Conservation (phyloP, 2,113 vertebrate genomes). For the Perccottus glenii region DNA sequence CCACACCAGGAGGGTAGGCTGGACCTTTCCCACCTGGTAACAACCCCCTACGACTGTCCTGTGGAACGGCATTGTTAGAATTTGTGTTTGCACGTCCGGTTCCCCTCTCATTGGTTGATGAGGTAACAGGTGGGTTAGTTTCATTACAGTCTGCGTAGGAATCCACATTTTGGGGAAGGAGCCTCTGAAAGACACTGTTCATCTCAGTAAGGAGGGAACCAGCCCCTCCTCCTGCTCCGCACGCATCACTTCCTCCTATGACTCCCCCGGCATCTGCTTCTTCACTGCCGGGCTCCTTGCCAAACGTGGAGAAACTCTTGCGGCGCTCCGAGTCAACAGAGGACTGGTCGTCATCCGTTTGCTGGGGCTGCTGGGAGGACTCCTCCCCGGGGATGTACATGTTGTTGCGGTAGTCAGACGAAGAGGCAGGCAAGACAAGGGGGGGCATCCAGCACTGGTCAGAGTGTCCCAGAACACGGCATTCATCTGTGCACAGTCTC, state of each 20-base stretch:
- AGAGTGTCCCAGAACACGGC: constrained; percentile 92
- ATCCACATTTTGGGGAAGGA: constrained; percentile 87
- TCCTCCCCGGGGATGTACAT: constrained; percentile 97
- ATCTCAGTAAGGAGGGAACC: constrained; percentile 94
- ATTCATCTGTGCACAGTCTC: constrained; percentile 96
- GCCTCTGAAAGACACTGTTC: constrained; percentile 95
- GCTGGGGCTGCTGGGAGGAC: constrained; percentile 75
- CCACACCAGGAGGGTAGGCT: constrained; percentile 90
- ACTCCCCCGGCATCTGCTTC: constrained; percentile 71
- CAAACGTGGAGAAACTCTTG: constrained; percentile 96
- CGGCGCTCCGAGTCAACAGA: constrained; percentile 83
- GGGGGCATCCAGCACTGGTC: constrained; percentile 99
- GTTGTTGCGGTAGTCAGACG: constrained; percentile 92
- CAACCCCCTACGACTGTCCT: constrained; percentile 88
- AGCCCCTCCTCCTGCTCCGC: constrained; percentile 68
- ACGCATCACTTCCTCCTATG: constrained; percentile 68
- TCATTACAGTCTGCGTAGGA: constrained; percentile 85
- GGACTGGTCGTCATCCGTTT: constrained; percentile 84
- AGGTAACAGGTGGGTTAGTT: constrained; percentile 49
- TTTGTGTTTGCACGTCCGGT: constrained; percentile 44
- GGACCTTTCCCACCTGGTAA: constrained; percentile 83
- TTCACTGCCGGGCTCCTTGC: constrained; percentile 84
- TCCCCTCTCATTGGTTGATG: constrained; percentile 68
- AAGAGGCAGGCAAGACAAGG: constrained; percentile 83
- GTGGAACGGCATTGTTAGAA: constrained; percentile 72